Percentiles rank a stretch among this genome's conserved stretches.
Conservation (phyloP, 37 sponge, comb jelly and placozoan species). For the Chondrilla cf. caribensis region DNA sequence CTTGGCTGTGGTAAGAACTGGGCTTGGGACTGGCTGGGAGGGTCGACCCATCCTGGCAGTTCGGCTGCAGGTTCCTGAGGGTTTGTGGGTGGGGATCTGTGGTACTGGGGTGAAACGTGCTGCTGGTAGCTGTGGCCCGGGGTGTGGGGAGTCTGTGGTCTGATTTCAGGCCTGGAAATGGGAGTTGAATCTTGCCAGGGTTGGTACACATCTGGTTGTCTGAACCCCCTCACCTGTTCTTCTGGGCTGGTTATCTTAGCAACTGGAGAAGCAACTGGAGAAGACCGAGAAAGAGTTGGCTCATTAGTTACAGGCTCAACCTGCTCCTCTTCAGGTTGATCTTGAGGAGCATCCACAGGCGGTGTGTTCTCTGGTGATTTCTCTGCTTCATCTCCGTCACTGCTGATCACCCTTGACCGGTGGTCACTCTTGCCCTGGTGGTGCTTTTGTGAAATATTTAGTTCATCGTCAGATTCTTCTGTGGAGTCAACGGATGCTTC, state of each 20-base stretch:
- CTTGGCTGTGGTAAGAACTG: background rate
- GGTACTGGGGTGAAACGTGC: background rate
- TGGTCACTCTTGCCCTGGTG: background rate
- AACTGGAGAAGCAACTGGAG: background rate
- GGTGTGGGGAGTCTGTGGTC: background rate
- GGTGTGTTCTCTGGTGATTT: background rate
- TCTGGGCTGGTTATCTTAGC: no score
- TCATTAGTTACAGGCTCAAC: background rate
- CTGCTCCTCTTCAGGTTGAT: background rate
- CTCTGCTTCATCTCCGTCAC: background rate
- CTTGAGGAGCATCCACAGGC: background rate
- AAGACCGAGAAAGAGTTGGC: background rate
- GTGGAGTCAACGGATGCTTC: background rate
- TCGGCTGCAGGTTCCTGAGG: background rate
- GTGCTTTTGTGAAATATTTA: background rate
- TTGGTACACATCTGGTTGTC: no score
- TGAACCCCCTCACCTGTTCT: no score
- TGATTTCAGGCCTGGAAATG: background rate
- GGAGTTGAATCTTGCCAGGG: background rate
- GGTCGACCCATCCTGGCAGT: constrained; percentile 8
- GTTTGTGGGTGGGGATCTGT: background rate
- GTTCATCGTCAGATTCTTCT: constrained; percentile 13
- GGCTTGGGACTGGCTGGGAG: background rate
- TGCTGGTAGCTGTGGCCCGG: background rate
- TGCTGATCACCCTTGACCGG: background rate